Conservation (phyloP, 2,888 invertebrate genomes). For the Schrankia costaestrigalis region DNA sequence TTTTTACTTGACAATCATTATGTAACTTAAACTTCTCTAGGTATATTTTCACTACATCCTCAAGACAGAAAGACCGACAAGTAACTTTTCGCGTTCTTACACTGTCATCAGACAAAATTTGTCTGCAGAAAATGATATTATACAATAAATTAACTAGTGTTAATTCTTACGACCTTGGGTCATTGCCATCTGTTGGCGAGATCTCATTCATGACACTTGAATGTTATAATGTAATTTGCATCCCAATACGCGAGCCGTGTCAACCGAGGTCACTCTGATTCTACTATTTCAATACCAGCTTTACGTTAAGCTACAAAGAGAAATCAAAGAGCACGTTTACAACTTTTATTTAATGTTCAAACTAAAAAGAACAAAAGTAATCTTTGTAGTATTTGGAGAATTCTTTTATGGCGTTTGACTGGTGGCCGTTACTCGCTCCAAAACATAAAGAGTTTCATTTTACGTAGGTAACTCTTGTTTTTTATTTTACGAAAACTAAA, state of each 20-base stretch:
- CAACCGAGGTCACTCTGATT: conserved; percentile 37
- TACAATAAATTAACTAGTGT: conserved; percentile 26
- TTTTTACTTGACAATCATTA: too few relatives aligned
- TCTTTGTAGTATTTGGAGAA: conserved; percentile 1
- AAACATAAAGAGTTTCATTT: too few relatives aligned
- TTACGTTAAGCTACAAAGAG: conserved; percentile 6
- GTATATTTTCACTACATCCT: too few relatives aligned
- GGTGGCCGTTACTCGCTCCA: neutral
- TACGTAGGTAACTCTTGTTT: too few relatives aligned
- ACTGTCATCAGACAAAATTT: too few relatives aligned
- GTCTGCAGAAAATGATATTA: too few relatives aligned
- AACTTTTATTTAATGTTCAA: neutral
- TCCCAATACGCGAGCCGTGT: conserved; percentile 40
- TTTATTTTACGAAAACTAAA: too few relatives aligned
- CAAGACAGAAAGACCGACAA: too few relatives aligned
- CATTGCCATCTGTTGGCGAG: conserved; percentile 38
- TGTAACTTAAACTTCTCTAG: too few relatives aligned
- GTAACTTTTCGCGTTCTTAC: too few relatives aligned
- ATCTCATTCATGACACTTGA: conserved; percentile 50
- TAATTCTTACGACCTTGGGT: conserved; percentile 44
- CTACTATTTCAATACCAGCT: conserved; percentile 24
- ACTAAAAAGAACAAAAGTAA: too few relatives aligned
- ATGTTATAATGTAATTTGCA: conserved; percentile 54
- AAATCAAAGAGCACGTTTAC: conserved; percentile 11
- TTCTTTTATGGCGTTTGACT: conserved; percentile 1